These are phyloP conservation scores for Acyrthosiphon pisum DNA, from an alignment of 1,140 invertebrate species.

Conservation along the genomic window DNA sequence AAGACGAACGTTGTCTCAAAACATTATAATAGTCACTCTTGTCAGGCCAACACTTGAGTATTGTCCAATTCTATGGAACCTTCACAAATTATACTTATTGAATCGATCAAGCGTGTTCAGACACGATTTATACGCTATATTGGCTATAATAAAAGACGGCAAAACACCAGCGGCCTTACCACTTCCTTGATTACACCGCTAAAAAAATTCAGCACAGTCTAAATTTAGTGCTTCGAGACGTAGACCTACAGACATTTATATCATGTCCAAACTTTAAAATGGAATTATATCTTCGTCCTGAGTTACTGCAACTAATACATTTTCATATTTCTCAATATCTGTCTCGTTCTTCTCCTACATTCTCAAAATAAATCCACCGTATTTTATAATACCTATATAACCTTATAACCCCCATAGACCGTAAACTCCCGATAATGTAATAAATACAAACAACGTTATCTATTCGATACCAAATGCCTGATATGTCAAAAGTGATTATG, in stretches of 20 bases:
- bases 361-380: not conserved
- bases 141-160: not conserved
- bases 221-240: not conserved
- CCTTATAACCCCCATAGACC: not conserved
- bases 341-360: not conserved
- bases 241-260: not conserved
- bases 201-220: not conserved
- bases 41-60: not conserved
- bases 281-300: not conserved
- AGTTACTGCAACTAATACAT: not conserved
- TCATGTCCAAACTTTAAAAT: not conserved
- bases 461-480: too few species aligned
- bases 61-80: not conserved
- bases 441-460: too few species aligned
- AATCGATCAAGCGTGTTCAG: not conserved
- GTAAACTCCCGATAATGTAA: too few species aligned
- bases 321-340: not conserved
- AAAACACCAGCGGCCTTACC: not conserved
- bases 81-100: not conserved
- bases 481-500: too few species aligned
- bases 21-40: not conserved
- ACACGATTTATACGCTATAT: not conserved
- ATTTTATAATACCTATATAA: too few species aligned
- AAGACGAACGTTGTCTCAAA: not conserved
- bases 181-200: too few species aligned